These are phyloP conservation scores for Luperina nickerlii DNA, from an alignment of 2,888 invertebrate genomes.

Conservation along the genomic window DNA sequence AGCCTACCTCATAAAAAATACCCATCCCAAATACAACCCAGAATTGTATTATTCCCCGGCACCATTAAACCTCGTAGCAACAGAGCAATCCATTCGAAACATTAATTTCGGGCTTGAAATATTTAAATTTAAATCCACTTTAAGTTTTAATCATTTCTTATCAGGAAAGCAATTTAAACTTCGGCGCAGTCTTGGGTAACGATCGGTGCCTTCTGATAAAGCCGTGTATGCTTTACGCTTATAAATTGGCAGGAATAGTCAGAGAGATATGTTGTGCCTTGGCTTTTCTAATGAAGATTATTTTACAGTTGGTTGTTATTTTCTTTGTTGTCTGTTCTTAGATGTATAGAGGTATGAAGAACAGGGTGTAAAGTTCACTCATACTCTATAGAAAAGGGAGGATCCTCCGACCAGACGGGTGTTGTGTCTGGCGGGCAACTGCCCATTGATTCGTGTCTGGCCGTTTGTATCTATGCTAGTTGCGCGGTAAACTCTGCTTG, in stretches of 20 bases:
- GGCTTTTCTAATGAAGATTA: neutral
- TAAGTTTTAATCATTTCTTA: slow-evolving; percentile 58
- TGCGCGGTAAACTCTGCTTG: too few relatives aligned
- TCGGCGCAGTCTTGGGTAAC: slow-evolving; percentile 45
- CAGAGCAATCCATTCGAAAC: slow-evolving; percentile 40
- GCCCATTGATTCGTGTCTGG: too few relatives aligned
- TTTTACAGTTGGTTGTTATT: too few relatives aligned
- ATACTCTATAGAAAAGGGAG: too few relatives aligned
- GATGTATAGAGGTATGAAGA: too few relatives aligned
- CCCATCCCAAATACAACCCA: neutral
- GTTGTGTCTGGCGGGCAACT: too few relatives aligned
- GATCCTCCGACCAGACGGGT: too few relatives aligned
- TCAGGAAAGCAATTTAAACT: slow-evolving; percentile 60
- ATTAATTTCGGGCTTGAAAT: slow-evolving; percentile 46
- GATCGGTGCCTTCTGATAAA: slow-evolving; percentile 51
- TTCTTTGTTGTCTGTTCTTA: neutral
- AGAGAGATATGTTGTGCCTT: neutral
- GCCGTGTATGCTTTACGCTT: slow-evolving; percentile 56
- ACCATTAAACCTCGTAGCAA: neutral
- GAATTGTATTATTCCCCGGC: neutral
- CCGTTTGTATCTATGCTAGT: too few relatives aligned
- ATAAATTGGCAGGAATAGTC: slow-evolving; percentile 22
- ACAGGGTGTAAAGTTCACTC: too few relatives aligned
- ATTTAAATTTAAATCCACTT: slow-evolving; percentile 58
- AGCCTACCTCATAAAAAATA: neutral